Base-by-base conservation (phyloP, 37 sponge, comb jelly and placozoan species). In the Geodia barretti region DNA sequence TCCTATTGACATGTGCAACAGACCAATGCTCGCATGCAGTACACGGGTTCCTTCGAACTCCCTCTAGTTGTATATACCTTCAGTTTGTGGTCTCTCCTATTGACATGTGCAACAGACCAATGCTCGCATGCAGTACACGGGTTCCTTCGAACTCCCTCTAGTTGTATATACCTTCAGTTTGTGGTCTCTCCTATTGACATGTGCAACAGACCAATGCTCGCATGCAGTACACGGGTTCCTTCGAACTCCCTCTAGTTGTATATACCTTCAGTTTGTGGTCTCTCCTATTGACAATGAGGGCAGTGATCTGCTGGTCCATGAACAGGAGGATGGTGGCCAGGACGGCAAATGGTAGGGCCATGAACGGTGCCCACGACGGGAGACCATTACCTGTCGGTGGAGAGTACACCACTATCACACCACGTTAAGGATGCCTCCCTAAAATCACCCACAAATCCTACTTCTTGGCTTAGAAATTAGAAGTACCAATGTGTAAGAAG, bases 291-390 rank as follows among this genome's bases (percentile, higher is more conserved):
- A 91, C 80, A 69, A 91, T 86, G 39, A 85, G 62, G 70, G 83
- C 92, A 9, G 92, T 88, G 71, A 95, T 86, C 76, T 95, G 95
- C 70, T 91, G 92, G 61, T 88, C 89, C 80, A 88, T 86, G 65
- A 95, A 91, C 19, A 95, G 31, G 38, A 95, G 62, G 14, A 90
- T 73, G 41, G 81, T 80, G 7, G 81, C 87, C 30, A 95, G 80
- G 1, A 91, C 47, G 60, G 92, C 92, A 21, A 92, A 92, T 0
- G 91, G 42, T 43, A 88, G 23, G 62, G 95, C 95, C 30, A 92
- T 92, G 64, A 81, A 58, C 24, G 79, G 73, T 23, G 79, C 92
- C 90, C 95, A 91, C 28, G 32, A 65, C 4, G 86, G 90, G 2
- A 95, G 62, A 37, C 79, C 89, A 60, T 74, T 60, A 68, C 77